Base-by-base conservation (phyloP, 2,113 vertebrate species). In the Thunnus maccoyii region DNA sequence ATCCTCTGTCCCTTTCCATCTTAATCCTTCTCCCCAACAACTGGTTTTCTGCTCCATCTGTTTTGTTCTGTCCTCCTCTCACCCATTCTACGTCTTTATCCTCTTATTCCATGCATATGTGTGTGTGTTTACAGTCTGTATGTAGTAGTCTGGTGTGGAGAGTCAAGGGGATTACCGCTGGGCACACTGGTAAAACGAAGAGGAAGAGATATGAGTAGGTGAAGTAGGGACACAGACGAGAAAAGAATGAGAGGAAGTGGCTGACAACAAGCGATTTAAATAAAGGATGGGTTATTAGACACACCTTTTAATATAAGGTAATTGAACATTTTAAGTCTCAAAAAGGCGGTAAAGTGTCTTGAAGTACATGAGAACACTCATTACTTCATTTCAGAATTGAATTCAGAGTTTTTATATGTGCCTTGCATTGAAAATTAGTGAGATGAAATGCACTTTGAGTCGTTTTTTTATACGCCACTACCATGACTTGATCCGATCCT, bases 131-230 rank as follows among this genome's bases (percentile, higher is more conserved):
- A 54, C 58, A 61, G 63, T 61, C 17, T 44, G 57, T 22, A 46
- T 41, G 7, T 50, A n/a, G 30, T 18, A 13, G 67, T 67, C 64
- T 60, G 57, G 47, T 55, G 67, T 62, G 62, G 61, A 46, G 61
- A 77, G 68, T 62, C 44, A 58, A 83, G 71, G 55, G 79, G 76
- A 87, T 86, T 85, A 78, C 36, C 52, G 52, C n/a, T 32, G 50
- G 57, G 57, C 65, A 54, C 56, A 20, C 76, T 66, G 20, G 65
- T 71, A 27, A 68, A 62, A 60, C 30, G 52, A 57, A 51, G 41
- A 18, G 20, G 30, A 41, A 57, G 61, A 36, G 54, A 55, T 10
- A 32, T 30, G 16, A 30, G 9, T 17, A 52, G 76, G 71, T 76
- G 32, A 81, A 44, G 8, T n/a, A 27, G 47, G 55, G 47, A 67